Evolutionary conservation across 2,113 vertebrate genomes (phyloP).

Genomic region (Phrynosoma platyrhinos): DNA sequence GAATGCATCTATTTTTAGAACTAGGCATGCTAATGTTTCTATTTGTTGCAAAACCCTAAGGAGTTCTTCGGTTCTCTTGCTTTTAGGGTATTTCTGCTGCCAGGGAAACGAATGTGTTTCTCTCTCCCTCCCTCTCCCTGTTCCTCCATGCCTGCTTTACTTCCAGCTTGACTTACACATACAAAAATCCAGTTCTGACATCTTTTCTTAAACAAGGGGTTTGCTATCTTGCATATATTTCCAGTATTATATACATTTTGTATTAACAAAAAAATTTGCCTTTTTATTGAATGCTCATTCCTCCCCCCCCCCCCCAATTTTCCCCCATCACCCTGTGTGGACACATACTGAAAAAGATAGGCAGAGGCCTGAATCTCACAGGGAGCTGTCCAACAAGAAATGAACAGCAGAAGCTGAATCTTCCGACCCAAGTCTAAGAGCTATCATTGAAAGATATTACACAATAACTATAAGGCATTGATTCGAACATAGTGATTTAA

Average conservation of each 20-base stretch:
- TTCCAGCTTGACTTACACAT: constrained; percentile 7
- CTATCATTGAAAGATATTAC: neutral
- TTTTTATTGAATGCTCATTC: neutral
- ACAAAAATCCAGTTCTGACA: neutral
- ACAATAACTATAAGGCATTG: neutral
- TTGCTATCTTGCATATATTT: rapidly evolving
- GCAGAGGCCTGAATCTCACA: neutral
- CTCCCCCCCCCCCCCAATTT: neutral
- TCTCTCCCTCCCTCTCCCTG: neutral
- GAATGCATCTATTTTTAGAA: constrained; percentile 72
- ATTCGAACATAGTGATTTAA: too few species aligned
- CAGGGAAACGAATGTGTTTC: constrained; percentile 60
- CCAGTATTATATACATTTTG: neutral
- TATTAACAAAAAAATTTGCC: neutral
- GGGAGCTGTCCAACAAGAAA: neutral
- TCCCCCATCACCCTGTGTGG: too few species aligned
- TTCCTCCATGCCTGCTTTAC: neutral
- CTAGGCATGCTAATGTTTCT: constrained; percentile 71
- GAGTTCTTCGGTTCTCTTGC: constrained; percentile 65
- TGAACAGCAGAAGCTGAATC: neutral
- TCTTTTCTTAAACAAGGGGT: neutral
- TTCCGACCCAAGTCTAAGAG: neutral
- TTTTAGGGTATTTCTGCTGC: constrained; percentile 72
- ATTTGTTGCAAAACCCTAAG: constrained; percentile 71
- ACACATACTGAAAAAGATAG: neutral